These are phyloP conservation scores for Margaritifera margaritifera DNA, from an alignment of 2,888 invertebrate species.

Conservation along the genomic window DNA sequence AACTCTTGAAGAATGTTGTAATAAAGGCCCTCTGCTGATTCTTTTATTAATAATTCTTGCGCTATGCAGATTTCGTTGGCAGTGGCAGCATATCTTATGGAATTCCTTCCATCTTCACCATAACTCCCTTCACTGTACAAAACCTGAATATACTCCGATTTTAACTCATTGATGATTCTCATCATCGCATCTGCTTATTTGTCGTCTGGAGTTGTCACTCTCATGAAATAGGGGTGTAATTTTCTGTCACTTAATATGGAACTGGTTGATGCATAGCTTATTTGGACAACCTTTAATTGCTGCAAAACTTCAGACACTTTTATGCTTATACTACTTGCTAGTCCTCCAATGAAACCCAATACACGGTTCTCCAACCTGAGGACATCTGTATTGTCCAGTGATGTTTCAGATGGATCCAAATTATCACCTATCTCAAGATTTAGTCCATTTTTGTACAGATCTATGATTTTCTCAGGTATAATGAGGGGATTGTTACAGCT, in stretches of 20 bases:
- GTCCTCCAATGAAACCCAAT: constrained; percentile 31
- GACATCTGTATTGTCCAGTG: too few relatives aligned
- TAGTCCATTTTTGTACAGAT: constrained; percentile 24
- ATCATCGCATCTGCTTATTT: constrained; percentile 33
- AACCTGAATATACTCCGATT: constrained; percentile 32
- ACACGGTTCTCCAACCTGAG: constrained; percentile 14
- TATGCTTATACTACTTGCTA: constrained; percentile 29
- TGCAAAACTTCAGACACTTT: constrained; percentile 22
- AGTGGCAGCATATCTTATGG: constrained; percentile 7
- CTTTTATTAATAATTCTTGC: constrained; percentile 23
- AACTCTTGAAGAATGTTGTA: constrained; percentile 18
- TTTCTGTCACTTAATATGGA: constrained; percentile 29
- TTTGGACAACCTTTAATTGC: constrained; percentile 22
- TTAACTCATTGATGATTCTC: constrained; percentile 21
- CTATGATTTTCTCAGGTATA: constrained; percentile 20
- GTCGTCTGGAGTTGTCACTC: constrained; percentile 37
- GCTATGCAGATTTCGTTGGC: constrained; percentile 28
- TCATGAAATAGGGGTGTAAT: constrained; percentile 31
- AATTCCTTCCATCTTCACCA: constrained; percentile 33
- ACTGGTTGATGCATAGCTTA: constrained; percentile 34
- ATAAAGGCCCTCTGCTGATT: constrained; percentile 5
- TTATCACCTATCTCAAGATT: constrained; percentile 1
- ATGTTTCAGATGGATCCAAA: constrained; percentile 1
- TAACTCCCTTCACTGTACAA: constrained; percentile 39
- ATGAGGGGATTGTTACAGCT: constrained; percentile 38